phyloP scores from a whole-genome alignment of 2,888 invertebrate genomes.

The Caenorhabditis japonica region DNA sequence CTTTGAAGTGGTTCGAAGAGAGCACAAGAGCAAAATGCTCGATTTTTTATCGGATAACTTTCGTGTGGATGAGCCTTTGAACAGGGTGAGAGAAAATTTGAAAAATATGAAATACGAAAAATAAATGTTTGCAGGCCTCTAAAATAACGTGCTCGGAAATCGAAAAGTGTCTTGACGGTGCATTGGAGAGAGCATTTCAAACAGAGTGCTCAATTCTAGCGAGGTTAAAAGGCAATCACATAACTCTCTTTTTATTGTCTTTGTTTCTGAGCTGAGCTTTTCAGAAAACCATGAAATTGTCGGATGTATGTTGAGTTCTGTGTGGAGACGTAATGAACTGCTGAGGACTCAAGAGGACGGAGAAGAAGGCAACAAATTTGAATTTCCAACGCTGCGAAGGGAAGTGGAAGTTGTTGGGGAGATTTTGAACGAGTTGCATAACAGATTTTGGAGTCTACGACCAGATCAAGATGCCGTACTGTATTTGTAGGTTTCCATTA shows the following conservation, averaged over 20 bases:
- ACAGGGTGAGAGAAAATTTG: conserved; percentile 5
- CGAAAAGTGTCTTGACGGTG: conserved; percentile 29
- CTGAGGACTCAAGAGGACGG: conserved; percentile 11
- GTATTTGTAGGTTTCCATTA: conserved; percentile 41
- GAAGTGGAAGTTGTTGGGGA: conserved; percentile 40
- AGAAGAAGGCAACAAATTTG: conserved; percentile 30
- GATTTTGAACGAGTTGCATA: conserved; percentile 50
- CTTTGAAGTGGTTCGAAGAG: conserved; percentile 36
- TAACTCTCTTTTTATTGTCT: background rate
- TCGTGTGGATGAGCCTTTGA: conserved; percentile 40
- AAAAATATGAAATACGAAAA: background rate
- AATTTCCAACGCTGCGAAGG: conserved; percentile 23
- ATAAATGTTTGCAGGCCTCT: conserved; percentile 26
- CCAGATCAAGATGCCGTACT: conserved; percentile 40
- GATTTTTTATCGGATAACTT: conserved; percentile 39
- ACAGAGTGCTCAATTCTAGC: conserved; percentile 39
- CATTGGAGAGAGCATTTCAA: conserved; percentile 32
- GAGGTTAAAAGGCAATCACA: conserved; percentile 11
- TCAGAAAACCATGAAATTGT: conserved; percentile 42
- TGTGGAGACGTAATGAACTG: conserved; percentile 34
- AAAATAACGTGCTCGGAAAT: conserved; percentile 29
- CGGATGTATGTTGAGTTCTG: conserved; percentile 50
- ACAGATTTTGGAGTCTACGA: conserved; percentile 37
- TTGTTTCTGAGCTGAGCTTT: background rate
- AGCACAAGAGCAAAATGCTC: conserved; percentile 27